phyloP scores from a whole-genome alignment of 1,140 invertebrate genomes.

The Eriocheir sinensis region DNA sequence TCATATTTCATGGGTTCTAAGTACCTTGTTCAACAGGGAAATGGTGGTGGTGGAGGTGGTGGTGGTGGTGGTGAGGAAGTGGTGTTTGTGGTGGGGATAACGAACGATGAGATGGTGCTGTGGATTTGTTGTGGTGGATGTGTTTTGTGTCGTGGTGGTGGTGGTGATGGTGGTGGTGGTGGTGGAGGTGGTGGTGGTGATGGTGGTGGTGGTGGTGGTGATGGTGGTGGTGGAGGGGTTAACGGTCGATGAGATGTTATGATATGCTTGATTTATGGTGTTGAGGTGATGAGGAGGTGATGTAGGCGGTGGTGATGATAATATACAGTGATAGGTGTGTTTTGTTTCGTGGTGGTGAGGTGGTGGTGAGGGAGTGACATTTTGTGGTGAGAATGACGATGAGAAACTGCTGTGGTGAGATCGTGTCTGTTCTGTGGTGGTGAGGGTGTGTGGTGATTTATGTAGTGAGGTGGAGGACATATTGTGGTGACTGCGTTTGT shows the following conservation, averaged over 20 bases:
- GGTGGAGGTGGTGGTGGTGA: neutral
- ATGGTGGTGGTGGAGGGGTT: neutral
- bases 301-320: neutral
- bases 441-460: neutral
- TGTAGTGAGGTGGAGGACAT: neutral
- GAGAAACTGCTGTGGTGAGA: no score
- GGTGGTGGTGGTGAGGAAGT: neutral
- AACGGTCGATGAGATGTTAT: no score
- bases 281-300: neutral
- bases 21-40: conserved; percentile 65
- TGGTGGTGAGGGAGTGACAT: neutral
- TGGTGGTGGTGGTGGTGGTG: neutral
- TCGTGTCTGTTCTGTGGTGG: no score
- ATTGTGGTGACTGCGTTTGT: neutral
- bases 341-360: neutral
- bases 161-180: neutral
- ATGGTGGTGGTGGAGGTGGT: conserved; percentile 43
- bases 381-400: no score
- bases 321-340: neutral
- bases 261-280: neutral
- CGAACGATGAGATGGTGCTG: no score
- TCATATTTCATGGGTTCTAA: conserved; percentile 64
- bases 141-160: no score
- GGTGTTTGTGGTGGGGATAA: no score
- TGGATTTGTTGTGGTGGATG: no score